Evolutionary conservation across 2,888 invertebrate genomes (phyloP).

Genomic region (Rhingia campestris): DNA sequence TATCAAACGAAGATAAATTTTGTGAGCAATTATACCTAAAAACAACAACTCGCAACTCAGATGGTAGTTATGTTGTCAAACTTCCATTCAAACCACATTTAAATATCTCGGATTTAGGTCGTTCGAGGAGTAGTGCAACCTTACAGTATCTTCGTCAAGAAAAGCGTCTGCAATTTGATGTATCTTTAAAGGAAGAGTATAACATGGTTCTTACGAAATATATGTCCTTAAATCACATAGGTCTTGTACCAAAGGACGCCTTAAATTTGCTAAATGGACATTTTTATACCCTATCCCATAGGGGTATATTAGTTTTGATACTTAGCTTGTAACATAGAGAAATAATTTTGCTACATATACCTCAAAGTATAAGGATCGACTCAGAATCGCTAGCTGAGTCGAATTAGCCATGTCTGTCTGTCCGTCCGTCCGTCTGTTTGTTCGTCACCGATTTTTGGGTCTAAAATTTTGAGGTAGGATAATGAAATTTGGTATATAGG

Average conservation of each 20-base stretch:
- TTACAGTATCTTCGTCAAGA: constrained; percentile 3
- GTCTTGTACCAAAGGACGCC: too few relatives aligned
- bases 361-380: too few relatives aligned
- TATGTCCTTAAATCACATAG: not conserved
- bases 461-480: too few relatives aligned
- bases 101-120: not conserved
- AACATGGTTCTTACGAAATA: not conserved
- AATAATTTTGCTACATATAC: too few relatives aligned
- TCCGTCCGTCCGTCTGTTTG: too few relatives aligned
- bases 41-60: not conserved
- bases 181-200: constrained; percentile 16
- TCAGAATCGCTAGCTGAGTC: too few relatives aligned
- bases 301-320: constrained; percentile 72
- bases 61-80: constrained; percentile 25
- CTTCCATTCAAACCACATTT: constrained; percentile 18
- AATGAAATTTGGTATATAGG: too few relatives aligned
- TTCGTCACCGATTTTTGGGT: too few relatives aligned
- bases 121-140: not conserved
- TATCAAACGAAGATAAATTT: constrained; percentile 18
- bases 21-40: not conserved
- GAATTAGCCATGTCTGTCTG: too few relatives aligned
- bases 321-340: too few relatives aligned
- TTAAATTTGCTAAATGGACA: too few relatives aligned
- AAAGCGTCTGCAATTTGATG: not conserved
- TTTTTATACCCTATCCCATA: not conserved